A percentile compares a stretch with the other conserved stretches of the same genome.
phyloP scores from a whole-genome alignment of 2,888 invertebrate genomes.

The Macropis europaea region DNA sequence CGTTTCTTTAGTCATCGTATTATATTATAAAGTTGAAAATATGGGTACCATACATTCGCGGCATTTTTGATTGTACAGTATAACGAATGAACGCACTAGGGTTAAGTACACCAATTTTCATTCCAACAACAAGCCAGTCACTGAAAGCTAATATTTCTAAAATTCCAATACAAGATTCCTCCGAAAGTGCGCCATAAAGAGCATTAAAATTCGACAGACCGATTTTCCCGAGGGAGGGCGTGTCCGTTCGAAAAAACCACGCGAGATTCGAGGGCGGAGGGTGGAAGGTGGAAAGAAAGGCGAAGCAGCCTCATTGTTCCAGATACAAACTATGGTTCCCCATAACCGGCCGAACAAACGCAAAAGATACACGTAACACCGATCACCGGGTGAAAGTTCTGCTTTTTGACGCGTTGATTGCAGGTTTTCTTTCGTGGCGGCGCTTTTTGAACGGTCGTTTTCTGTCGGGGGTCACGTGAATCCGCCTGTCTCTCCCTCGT shows the following conservation, averaged over 20 bases:
- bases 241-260: not conserved
- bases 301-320: conserved; percentile 46
- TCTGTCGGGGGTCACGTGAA: conserved; percentile 58
- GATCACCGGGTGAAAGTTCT: conserved; percentile 67
- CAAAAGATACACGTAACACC: conserved; percentile 27
- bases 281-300: not conserved
- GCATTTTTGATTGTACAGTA: no score
- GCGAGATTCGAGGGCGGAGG: not conserved
- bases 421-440: conserved; percentile 65
- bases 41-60: no score
- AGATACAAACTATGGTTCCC: conserved; percentile 22
- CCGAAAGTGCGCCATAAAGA: no score
- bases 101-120: no score
- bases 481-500: conserved; percentile 55
- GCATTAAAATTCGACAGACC: not conserved
- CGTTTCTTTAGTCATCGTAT: no score
- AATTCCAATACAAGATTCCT: no score
- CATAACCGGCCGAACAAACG: conserved; percentile 23
- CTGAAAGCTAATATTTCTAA: no score
- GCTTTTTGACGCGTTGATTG: conserved; percentile 72
- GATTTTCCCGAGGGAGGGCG: not conserved
- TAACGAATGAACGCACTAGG: no score
- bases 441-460: conserved; percentile 54
- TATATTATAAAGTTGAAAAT: no score
- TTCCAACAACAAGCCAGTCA: no score